Evolutionary conservation across 1,140 invertebrate species (phyloP).

Genomic region (Scaptomyza pallida): DNA sequence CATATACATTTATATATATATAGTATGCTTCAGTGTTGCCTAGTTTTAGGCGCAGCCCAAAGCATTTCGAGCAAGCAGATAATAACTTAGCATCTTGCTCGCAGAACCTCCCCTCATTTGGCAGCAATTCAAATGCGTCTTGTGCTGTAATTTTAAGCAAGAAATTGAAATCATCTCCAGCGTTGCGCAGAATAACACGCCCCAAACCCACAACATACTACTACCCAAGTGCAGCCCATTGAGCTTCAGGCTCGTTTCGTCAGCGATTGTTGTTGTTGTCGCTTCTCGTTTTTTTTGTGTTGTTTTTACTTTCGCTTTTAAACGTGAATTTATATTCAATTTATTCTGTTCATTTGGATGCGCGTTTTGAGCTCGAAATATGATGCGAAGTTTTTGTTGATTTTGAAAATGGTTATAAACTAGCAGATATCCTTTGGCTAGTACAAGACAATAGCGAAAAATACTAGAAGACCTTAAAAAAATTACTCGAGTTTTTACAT

Average conservation of each 20-base stretch:
- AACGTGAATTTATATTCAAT: slow-evolving; percentile 77
- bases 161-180: slow-evolving; percentile 35
- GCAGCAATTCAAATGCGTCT: slow-evolving; percentile 67
- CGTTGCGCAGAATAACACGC: neutral
- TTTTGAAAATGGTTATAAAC: no score
- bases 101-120: slow-evolving; percentile 29
- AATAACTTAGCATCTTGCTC: slow-evolving; percentile 9
- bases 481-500: no score
- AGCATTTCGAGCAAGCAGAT: slow-evolving; percentile 21
- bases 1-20: no score
- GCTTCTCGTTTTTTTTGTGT: slow-evolving; percentile 36
- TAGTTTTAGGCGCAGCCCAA: slow-evolving; percentile 62
- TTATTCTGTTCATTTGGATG: slow-evolving; percentile 51
- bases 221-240: slow-evolving; percentile 19
- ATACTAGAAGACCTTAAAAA: no score
- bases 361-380: slow-evolving; percentile 4
- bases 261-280: slow-evolving; percentile 33
- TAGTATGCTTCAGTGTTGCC: slow-evolving; percentile 53
- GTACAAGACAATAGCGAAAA: no score
- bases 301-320: slow-evolving; percentile 19
- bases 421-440: neutral
- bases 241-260: neutral
- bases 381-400: no score
- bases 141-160: slow-evolving; percentile 63
- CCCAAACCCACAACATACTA: slow-evolving; percentile 5